Evolutionary conservation across 2,113 vertebrate genomes (phyloP).

Genomic region (Notechis scutatus): DNA sequence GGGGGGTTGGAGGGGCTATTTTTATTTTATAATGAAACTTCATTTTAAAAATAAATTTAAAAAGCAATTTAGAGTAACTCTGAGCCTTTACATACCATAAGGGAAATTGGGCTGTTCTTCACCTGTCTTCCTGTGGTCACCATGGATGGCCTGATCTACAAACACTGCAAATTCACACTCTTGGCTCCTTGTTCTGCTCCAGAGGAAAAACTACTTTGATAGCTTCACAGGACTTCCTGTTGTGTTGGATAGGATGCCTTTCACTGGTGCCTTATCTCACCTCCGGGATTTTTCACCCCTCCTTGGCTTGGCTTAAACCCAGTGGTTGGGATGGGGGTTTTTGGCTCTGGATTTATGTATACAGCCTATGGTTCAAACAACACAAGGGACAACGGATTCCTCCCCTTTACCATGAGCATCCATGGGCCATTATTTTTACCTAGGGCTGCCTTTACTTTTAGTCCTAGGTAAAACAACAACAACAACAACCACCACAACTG

Average conservation of each 20-base stretch:
- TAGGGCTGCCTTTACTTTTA: neutral
- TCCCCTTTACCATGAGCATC: neutral
- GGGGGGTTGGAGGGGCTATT: too few species aligned
- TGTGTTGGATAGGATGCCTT: neutral
- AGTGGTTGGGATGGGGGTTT: neutral
- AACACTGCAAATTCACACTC: neutral
- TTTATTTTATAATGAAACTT: neutral
- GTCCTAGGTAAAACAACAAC: neutral
- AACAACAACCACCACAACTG: neutral
- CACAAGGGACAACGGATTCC: neutral
- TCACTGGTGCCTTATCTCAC: neutral
- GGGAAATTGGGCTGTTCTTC: neutral
- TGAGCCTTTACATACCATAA: neutral
- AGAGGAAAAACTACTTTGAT: neutral
- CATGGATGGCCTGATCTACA: neutral
- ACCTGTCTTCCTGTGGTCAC: neutral
- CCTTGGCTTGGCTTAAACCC: neutral
- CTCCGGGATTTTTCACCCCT: neutral
- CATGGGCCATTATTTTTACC: neutral
- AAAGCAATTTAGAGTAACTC: neutral
- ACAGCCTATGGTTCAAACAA: neutral
- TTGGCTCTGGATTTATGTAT: neutral
- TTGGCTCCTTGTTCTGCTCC: neutral
- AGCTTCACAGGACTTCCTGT: neutral
- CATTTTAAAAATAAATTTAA: neutral